A percentile compares a stretch with the other conserved stretches of the same genome.
Conservation (phyloP, 2,797 vertebrate species). For the Thamnophis elegans region DNA sequence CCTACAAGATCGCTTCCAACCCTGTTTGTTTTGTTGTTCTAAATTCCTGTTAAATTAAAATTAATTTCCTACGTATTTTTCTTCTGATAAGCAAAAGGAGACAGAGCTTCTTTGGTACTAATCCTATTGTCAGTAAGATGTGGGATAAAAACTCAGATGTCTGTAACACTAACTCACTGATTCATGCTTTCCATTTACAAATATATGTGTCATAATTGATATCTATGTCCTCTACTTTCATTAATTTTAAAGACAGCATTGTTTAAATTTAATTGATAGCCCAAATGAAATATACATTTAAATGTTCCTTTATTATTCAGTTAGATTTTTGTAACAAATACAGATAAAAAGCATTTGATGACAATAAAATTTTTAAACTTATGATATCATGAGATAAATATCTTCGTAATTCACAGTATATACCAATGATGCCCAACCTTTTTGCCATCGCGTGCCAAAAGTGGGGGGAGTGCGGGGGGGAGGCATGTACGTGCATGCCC, state of each 20-base stretch:
- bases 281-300: not conserved
- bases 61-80: not conserved
- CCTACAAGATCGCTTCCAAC: no score
- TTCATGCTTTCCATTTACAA: not conserved
- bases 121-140: not conserved
- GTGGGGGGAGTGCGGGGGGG: no score
- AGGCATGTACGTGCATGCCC: no score
- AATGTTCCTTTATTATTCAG: not conserved
- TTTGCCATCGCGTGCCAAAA: no score
- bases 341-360: not conserved
- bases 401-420: not conserved
- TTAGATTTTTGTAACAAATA: not conserved
- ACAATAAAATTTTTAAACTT: not conserved
- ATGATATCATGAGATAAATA: not conserved
- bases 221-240: not conserved
- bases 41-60: not conserved
- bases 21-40: no score
- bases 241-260: not conserved
- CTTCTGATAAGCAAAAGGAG: not conserved
- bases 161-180: not conserved
- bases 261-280: not conserved
- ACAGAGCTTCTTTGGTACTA: not conserved
- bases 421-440: not conserved
- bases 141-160: not conserved
- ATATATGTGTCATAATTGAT: not conserved